phyloP scores from a whole-genome alignment of 2,888 invertebrate species.

The Mimas tiliae region DNA sequence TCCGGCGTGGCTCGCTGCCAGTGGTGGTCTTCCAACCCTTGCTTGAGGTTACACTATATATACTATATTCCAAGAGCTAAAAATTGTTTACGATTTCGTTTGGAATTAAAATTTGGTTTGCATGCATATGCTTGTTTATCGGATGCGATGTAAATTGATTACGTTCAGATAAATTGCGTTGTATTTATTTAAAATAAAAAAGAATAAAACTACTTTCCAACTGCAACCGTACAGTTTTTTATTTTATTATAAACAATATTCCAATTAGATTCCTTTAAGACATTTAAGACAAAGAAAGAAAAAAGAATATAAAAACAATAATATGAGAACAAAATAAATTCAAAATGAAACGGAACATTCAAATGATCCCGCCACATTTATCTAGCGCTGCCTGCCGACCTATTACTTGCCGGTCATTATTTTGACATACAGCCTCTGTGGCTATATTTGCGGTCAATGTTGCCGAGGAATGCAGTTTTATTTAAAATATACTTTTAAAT shows the following conservation, averaged over 20 bases:
- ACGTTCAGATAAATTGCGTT: too few species aligned
- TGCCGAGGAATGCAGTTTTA: slow-evolving; percentile 71
- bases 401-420: slow-evolving; percentile 77
- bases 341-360: slow-evolving; percentile 29
- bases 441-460: slow-evolving; percentile 80
- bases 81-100: slow-evolving; percentile 16
- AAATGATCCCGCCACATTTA: slow-evolving; percentile 38
- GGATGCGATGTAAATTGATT: too few species aligned
- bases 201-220: too few species aligned
- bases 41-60: not conserved
- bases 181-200: too few species aligned
- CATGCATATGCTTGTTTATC: not conserved
- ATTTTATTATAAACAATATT: not conserved
- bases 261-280: slow-evolving; percentile 11
- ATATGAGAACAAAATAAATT: slow-evolving; percentile 34
- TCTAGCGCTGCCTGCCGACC: slow-evolving; percentile 49
- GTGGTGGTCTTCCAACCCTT: slow-evolving; percentile 43
- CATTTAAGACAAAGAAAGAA: not conserved
- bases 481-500: slow-evolving; percentile 75
- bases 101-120: not conserved
- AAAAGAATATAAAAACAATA: not conserved
- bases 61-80: slow-evolving; percentile 8
- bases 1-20: slow-evolving; percentile 77
- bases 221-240: too few species aligned
- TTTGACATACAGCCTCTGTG: slow-evolving; percentile 78